Conservation (phyloP, 2,888 invertebrate genomes). For the Yponomeuta sedellus region DNA sequence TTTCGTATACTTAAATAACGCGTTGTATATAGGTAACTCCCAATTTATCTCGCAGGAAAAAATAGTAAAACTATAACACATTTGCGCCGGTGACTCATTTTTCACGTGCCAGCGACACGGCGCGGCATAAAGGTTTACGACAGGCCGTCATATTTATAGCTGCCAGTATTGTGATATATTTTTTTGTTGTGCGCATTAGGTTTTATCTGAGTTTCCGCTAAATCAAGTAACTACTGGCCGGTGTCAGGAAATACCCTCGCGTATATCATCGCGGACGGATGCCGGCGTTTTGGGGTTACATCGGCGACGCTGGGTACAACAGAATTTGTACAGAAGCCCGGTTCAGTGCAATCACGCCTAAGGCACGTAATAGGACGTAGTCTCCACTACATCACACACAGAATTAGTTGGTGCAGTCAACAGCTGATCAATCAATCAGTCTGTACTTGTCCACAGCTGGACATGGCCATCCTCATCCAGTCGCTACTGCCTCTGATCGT, state of each 20-base stretch:
- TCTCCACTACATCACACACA: background rate
- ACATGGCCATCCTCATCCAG: no score
- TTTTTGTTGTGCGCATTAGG: conserved; percentile 75
- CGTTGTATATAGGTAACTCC: background rate
- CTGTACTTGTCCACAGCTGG: no score
- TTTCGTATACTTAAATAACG: background rate
- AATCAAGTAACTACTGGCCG: conserved; percentile 77
- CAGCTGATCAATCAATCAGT: no score
- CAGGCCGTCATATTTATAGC: conserved; percentile 74
- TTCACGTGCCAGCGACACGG: conserved; percentile 66
- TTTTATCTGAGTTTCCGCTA: conserved; percentile 77
- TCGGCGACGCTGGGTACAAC: background rate
- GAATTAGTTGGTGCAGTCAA: background rate
- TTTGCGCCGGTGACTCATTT: conserved; percentile 62
- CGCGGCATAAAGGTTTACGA: conserved; percentile 76
- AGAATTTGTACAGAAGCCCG: background rate
- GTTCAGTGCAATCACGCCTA: background rate
- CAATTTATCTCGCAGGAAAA: background rate
- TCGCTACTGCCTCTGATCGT: no score
- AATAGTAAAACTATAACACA: conserved; percentile 23
- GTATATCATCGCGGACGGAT: conserved; percentile 67
- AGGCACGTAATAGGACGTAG: no score
- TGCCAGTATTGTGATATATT: conserved; percentile 73
- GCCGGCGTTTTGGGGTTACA: conserved; percentile 68
- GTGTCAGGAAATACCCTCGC: conserved; percentile 73